A percentile compares a stretch with the other conserved stretches of the same genome.
These are phyloP conservation scores for Girardinichthys multiradiatus DNA, from an alignment of 2,113 vertebrate genomes.

Conservation along the genomic window DNA sequence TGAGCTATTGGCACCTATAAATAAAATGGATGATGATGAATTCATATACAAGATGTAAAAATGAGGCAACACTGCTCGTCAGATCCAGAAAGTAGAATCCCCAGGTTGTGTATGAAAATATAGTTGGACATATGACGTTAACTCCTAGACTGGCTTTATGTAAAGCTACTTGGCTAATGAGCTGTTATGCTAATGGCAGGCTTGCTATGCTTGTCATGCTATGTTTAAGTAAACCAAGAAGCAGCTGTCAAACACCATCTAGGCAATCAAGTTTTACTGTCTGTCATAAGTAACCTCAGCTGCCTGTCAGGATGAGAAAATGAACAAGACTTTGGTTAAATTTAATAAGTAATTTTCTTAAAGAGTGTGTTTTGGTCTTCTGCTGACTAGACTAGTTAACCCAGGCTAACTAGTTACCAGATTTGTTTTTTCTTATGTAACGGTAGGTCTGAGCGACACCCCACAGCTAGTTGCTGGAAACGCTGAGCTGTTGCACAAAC, in stretches of 20 bases:
- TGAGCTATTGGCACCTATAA: too few species aligned
- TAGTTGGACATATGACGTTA: neutral
- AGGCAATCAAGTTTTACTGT: neutral
- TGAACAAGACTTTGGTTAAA: neutral
- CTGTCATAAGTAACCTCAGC: neutral
- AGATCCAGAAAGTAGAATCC: neutral
- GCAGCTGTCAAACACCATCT: neutral
- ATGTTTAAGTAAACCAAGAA: neutral
- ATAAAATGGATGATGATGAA: too few species aligned
- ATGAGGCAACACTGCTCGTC: too few species aligned
- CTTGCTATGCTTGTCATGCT: neutral
- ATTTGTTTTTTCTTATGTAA: conserved; percentile 7
- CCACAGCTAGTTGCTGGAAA: conserved; percentile 25
- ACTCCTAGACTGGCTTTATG: neutral
- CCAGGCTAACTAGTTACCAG: conserved; percentile 29
- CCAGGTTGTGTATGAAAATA: neutral
- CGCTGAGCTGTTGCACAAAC: conserved; percentile 57
- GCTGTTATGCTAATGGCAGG: neutral
- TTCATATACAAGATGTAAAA: too few species aligned
- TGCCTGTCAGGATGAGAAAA: neutral
- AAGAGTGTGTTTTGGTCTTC: conserved; percentile 1
- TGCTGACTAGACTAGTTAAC: conserved; percentile 32
- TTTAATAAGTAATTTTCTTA: neutral
- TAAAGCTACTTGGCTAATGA: neutral
- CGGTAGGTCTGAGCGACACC: conserved; percentile 22